These are phyloP conservation scores for Aplochiton taeniatus DNA, from an alignment of 2,797 vertebrate species.

Conservation along the genomic window DNA sequence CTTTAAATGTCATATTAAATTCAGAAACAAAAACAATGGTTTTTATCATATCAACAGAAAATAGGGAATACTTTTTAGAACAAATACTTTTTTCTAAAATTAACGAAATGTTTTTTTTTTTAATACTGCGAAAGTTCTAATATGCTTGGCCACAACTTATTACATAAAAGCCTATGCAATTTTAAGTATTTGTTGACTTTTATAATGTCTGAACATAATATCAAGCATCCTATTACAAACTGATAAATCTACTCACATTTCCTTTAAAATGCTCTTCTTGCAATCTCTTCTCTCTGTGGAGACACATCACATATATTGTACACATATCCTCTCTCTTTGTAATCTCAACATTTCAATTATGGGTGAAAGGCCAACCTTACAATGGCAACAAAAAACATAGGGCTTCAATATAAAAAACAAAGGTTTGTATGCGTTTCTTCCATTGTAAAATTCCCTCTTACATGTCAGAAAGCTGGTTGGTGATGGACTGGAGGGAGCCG, in stretches of 20 bases:
- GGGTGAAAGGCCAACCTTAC: not conserved
- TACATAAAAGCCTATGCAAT: no score
- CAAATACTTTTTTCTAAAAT: no score
- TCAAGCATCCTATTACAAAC: no score
- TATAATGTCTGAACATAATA: no score
- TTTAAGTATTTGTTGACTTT: no score
- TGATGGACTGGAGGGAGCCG: slow-evolving; percentile 8
- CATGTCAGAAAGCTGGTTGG: slow-evolving; percentile 10
- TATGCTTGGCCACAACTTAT: no score
- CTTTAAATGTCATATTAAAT: no score
- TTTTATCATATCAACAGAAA: no score
- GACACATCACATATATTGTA: not conserved
- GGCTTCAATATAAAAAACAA: not conserved
- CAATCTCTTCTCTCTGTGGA: slow-evolving; percentile 10
- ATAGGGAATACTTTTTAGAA: no score
- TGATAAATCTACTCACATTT: slow-evolving; percentile 12
- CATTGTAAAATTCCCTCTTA: not conserved
- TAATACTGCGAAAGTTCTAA: no score
- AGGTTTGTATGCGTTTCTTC: not conserved
- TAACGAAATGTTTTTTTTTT: no score
- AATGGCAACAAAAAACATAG: not conserved
- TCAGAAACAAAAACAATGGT: no score
- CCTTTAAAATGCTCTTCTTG: slow-evolving; percentile 15
- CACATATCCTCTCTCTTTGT: not conserved
- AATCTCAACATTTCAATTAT: not conserved